phyloP scores from a whole-genome alignment of 2,113 vertebrate species.

The Pituophis catenifer region DNA sequence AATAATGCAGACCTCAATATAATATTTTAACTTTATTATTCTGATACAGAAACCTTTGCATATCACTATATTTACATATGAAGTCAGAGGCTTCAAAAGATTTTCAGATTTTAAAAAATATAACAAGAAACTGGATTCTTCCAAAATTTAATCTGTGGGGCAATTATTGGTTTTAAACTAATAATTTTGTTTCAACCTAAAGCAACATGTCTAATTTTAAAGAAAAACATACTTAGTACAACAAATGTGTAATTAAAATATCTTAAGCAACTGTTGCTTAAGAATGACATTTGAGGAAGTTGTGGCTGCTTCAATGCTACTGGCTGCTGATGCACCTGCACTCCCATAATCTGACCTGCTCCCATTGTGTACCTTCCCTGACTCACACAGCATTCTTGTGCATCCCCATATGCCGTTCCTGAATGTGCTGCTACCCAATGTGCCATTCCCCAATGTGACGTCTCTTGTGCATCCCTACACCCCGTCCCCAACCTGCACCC shows the following conservation, averaged over 20 bases:
- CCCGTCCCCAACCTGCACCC: no score
- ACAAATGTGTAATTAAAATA: background rate
- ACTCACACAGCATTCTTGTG: background rate
- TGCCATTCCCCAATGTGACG: background rate
- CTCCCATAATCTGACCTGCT: background rate
- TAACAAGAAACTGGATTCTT: slow-evolving; percentile 50
- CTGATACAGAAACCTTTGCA: slow-evolving; percentile 80
- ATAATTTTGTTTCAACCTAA: background rate
- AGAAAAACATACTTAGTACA: background rate
- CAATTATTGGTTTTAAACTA: background rate
- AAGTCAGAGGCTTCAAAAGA: slow-evolving; percentile 61
- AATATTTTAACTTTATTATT: slow-evolving; percentile 70
- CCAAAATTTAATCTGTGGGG: background rate
- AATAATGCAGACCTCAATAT: slow-evolving; percentile 75
- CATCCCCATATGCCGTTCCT: background rate
- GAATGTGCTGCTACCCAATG: no score
- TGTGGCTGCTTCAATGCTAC: background rate
- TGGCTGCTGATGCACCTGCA: background rate
- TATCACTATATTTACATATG: slow-evolving; percentile 61
- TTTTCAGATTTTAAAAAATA: slow-evolving; percentile 61
- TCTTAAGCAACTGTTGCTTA: background rate
- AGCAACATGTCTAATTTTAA: background rate
- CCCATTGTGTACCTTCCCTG: background rate
- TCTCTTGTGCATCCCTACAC: background rate
- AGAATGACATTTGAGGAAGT: background rate